phyloP scores from a whole-genome alignment of 2,113 vertebrate genomes.

The Micronycteris hirsuta region DNA sequence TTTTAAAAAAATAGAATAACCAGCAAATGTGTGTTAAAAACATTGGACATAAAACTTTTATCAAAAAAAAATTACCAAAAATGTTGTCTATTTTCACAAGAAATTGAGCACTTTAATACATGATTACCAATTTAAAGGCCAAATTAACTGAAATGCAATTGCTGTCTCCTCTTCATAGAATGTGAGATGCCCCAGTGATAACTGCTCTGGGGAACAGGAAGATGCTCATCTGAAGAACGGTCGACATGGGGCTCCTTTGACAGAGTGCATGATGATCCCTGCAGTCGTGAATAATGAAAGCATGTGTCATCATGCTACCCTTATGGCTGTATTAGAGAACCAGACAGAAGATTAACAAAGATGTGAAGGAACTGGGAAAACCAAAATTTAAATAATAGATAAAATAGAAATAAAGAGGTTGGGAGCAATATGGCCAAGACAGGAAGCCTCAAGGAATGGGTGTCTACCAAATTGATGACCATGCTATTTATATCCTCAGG shows the following conservation, averaged over 20 bases:
- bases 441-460: neutral
- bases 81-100: neutral
- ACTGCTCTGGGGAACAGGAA: neutral
- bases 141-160: neutral
- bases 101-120: neutral
- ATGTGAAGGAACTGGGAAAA: neutral
- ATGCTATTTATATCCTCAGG: neutral
- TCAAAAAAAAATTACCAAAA: neutral
- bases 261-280: neutral
- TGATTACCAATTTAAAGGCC: neutral
- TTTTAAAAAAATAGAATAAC: too few relatives aligned
- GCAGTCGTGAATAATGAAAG: neutral
- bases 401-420: neutral
- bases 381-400: neutral
- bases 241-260: neutral
- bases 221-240: neutral
- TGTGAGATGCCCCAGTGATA: neutral
- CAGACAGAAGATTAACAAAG: neutral
- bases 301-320: neutral
- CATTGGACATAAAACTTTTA: neutral
- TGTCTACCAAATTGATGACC: neutral
- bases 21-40: neutral
- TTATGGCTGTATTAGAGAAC: neutral
- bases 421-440: neutral
- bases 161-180: neutral